A percentile compares a stretch with the other conserved stretches of the same genome.
Evolutionary conservation across 2,888 invertebrate species (phyloP).

Genomic region (Hypselothyrea guttata): DNA sequence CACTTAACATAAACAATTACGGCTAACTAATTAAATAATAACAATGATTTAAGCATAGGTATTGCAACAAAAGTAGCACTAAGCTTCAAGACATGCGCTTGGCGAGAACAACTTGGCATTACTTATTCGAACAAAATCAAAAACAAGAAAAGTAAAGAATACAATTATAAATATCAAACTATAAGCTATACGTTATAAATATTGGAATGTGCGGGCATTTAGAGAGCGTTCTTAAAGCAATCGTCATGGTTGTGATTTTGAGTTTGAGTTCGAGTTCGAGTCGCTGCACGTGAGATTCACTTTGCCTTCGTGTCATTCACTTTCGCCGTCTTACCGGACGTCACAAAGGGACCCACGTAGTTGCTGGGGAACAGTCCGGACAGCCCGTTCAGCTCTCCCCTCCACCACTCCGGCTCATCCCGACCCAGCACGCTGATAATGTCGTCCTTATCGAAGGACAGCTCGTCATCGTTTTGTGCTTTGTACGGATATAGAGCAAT

Average conservation of each 20-base stretch:
- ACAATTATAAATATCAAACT: constrained; percentile 15
- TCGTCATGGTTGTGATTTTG: constrained; percentile 47
- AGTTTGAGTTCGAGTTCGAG: constrained; percentile 5
- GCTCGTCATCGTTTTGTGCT: constrained; percentile 96
- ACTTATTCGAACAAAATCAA: constrained; percentile 50
- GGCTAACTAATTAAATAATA: constrained; percentile 66
- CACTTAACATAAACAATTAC: constrained; percentile 58
- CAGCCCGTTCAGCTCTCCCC: constrained; percentile 94
- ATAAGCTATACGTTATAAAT: no score
- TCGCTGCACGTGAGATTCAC: constrained; percentile 49
- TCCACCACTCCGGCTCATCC: constrained; percentile 99
- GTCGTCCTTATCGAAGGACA: constrained; percentile 95
- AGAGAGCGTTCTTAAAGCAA: constrained; percentile 41
- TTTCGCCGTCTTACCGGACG: constrained; percentile 82
- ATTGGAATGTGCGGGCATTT: constrained; percentile 42
- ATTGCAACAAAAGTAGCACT: constrained; percentile 66
- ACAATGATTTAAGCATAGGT: constrained; percentile 46
- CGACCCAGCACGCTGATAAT: constrained; percentile 94
- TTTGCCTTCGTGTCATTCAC: constrained; percentile 75
- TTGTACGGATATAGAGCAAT: constrained; percentile 96
- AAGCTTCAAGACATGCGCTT: constrained; percentile 31
- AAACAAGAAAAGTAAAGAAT: constrained; percentile 17
- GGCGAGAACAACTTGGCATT: constrained; percentile 57
- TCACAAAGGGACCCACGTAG: constrained; percentile 90
- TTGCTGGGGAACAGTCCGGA: constrained; percentile 97